phyloP scores from a whole-genome alignment of 2,888 invertebrate genomes.

The Copidosoma aretas region DNA sequence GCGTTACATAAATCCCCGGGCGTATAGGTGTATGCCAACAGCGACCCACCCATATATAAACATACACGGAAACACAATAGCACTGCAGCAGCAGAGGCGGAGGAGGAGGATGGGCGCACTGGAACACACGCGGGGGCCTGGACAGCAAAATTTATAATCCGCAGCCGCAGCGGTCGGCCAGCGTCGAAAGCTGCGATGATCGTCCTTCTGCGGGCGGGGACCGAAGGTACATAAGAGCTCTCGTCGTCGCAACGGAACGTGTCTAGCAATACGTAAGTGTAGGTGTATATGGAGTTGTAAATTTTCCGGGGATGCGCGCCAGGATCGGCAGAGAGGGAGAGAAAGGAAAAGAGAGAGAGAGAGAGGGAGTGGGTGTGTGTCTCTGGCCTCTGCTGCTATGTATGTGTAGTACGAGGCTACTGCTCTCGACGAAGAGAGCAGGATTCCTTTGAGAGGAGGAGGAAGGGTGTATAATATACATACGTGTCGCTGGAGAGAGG shows the following conservation, averaged over 20 bases:
- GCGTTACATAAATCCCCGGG: constrained; percentile 3
- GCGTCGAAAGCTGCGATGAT: constrained; percentile 29
- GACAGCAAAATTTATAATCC: constrained; percentile 26
- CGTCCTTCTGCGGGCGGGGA: background rate
- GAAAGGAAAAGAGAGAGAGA: background rate
- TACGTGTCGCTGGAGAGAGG: too few species aligned
- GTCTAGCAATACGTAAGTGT: too few species aligned
- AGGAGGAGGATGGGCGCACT: too few species aligned
- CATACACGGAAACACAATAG: background rate
- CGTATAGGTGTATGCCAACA: background rate
- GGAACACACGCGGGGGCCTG: background rate
- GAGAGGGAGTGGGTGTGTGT: background rate
- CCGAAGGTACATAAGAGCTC: background rate
- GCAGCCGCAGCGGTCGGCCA: constrained; percentile 17
- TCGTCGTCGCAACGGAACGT: too few species aligned
- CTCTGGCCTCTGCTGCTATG: background rate
- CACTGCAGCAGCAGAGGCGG: too few species aligned
- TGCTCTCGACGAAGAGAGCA: background rate
- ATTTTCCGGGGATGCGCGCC: constrained; percentile 19
- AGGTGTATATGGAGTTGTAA: constrained; percentile 20
- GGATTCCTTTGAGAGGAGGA: too few species aligned
- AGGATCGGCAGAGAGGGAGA: constrained; percentile 32
- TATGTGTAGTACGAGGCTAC: too few species aligned
- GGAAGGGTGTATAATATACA: too few species aligned
- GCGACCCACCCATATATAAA: background rate